These are phyloP conservation scores for Perdita meconis DNA, from an alignment of 2,888 invertebrate genomes.

Conservation along the genomic window DNA sequence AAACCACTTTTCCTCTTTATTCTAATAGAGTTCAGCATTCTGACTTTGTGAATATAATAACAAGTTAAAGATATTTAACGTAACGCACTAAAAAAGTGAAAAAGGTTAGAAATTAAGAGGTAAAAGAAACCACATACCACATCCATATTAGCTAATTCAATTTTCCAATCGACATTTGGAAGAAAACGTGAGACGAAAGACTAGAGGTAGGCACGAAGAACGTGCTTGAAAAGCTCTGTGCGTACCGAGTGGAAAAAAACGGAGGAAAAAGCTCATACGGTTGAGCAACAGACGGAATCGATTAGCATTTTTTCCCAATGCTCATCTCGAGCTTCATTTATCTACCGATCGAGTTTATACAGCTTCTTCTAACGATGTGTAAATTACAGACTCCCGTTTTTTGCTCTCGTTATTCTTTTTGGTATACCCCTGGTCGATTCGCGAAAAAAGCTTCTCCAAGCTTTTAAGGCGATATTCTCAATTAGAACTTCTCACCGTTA, in stretches of 20 bases:
- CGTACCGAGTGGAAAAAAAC: neutral
- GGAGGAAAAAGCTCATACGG: slow-evolving; percentile 2
- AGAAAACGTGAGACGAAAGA: slow-evolving; percentile 36
- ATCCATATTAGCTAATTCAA: slow-evolving; percentile 25
- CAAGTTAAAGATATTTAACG: neutral
- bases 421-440: neutral
- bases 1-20: too few relatives aligned
- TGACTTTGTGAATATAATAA: neutral
- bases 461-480: too few relatives aligned
- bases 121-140: slow-evolving; percentile 2
- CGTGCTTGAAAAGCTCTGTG: neutral
- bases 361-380: neutral
- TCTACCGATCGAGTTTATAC: slow-evolving; percentile 6
- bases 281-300: slow-evolving; percentile 1
- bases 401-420: neutral
- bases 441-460: neutral
- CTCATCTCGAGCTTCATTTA: slow-evolving; percentile 29
- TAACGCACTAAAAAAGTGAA: neutral
- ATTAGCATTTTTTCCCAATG: slow-evolving; percentile 37
- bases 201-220: neutral
- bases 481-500: neutral
- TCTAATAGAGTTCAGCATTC: too few relatives aligned
- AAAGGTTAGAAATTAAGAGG: slow-evolving; percentile 12
- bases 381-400: neutral
- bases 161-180: slow-evolving; percentile 29